Base-by-base conservation (phyloP, 1,140 invertebrate species). In the Drosophila subpulchrella region DNA sequence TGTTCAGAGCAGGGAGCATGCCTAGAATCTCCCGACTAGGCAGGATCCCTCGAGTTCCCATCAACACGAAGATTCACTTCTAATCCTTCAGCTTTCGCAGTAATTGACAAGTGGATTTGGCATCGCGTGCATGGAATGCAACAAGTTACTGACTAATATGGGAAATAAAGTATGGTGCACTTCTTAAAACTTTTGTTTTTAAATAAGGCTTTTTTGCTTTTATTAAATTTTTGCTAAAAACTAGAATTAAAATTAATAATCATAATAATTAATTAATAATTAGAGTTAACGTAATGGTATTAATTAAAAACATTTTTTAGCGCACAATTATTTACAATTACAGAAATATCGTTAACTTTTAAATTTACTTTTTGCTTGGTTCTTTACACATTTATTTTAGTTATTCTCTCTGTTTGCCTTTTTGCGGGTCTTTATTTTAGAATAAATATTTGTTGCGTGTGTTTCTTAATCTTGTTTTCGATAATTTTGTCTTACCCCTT, bases 161-260 rank as follows among this genome's bases (percentile, higher is more conserved):
- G 2, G 24, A 47, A 63, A 71, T 27, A 41, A 70, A 72, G 15
- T 41, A 47, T 60, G 41, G 65, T 59, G 41, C 44, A 59, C 39
- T 63, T 47, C 15, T 77, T 53, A 15, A 47, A 20, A 39, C 53
- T 75, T 60, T 78, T 48, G 59, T 86, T 89, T 89, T 89, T 90
- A 81, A 89, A 90, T 84, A 90, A 90, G 85, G 80, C 81, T 90
- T 89, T 81, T 79, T 81, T 70, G 68, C 82, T 89, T 89, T 89
- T 84, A 84, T 89, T 90, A 84, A 89, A 90, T 90, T 89, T 89
- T 89, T 74, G 80, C 84, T 89, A 89, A 90, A 78, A 78, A 90
- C 84, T 89, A 89, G 85, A 89, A 78, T 89, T 89, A 89, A 89
- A 84, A 89, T 78, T 89, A 89, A 89, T 88, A 89, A 89, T 85